Conservation (phyloP, 1,140 invertebrate species). For the Bombyx mandarina region DNA sequence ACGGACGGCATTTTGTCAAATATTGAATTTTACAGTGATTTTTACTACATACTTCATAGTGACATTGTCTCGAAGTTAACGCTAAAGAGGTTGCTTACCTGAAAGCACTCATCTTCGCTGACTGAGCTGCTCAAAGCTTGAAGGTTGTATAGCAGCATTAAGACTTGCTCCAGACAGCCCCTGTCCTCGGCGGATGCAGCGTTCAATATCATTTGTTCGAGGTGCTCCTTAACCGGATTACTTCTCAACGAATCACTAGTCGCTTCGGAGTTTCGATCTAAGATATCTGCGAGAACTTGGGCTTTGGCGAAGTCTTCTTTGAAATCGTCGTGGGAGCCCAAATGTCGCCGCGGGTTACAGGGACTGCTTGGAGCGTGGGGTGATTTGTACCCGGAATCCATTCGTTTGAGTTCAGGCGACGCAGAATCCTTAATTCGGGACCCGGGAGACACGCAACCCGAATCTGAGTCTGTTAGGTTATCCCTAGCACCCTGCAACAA, state of each 20-base stretch:
- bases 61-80: background rate
- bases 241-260: slow-evolving; percentile 58
- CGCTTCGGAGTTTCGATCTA: slow-evolving; percentile 53
- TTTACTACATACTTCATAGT: background rate
- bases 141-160: slow-evolving; percentile 71
- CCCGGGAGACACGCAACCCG: slow-evolving; percentile 68
- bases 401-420: slow-evolving; percentile 67
- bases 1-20: slow-evolving; percentile 4
- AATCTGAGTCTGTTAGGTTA: slow-evolving; percentile 68
- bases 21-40: slow-evolving; percentile 1
- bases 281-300: slow-evolving; percentile 50
- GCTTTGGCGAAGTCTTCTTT: slow-evolving; percentile 62
- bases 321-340: slow-evolving; percentile 52
- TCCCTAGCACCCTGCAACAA: slow-evolving; percentile 57
- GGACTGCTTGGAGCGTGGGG: slow-evolving; percentile 59
- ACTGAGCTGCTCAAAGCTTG: slow-evolving; percentile 69
- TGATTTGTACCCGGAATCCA: slow-evolving; percentile 69
- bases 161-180: slow-evolving; percentile 71
- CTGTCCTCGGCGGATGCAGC: slow-evolving; percentile 70
- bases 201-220: slow-evolving; percentile 63
- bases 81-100: slow-evolving; percentile 29
- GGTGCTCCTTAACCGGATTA: slow-evolving; percentile 58
- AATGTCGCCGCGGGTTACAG: slow-evolving; percentile 46
- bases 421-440: slow-evolving; percentile 67
- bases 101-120: slow-evolving; percentile 65